phyloP scores from a whole-genome alignment of 2,113 vertebrate species.

The Dascyllus trimaculatus region DNA sequence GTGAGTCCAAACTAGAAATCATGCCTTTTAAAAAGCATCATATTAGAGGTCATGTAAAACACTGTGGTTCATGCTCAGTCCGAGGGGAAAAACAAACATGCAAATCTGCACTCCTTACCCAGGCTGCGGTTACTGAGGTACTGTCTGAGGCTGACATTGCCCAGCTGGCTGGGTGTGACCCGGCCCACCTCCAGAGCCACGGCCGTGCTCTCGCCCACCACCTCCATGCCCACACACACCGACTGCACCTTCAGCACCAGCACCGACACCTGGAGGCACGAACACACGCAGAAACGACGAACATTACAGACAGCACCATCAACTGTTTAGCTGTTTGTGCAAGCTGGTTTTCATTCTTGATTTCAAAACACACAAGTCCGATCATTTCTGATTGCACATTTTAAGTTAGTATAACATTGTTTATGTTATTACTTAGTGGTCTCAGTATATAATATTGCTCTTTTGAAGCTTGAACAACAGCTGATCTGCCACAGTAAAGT shows the following conservation, averaged over 20 bases:
- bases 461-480: too few relatives aligned
- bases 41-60: background rate
- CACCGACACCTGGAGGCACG: conserved; percentile 91
- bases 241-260: conserved; percentile 94
- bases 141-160: conserved; percentile 93
- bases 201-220: conserved; percentile 91
- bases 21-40: background rate
- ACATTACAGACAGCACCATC: background rate
- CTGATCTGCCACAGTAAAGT: too few relatives aligned
- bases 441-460: too few relatives aligned
- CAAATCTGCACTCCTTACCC: conserved; percentile 83
- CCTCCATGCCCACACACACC: conserved; percentile 91
- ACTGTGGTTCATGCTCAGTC: background rate
- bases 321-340: too few relatives aligned
- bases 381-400: too few relatives aligned
- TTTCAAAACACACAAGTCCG: too few relatives aligned
- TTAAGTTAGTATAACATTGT: too few relatives aligned
- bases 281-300: background rate
- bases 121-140: conserved; percentile 94
- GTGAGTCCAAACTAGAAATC: background rate
- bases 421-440: too few relatives aligned
- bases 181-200: conserved; percentile 92
- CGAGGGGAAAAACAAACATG: background rate
- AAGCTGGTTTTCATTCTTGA: too few relatives aligned
- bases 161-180: conserved; percentile 91